Conservation (phyloP, 2,888 invertebrate species). For the Nephrotoma guestfalica region DNA sequence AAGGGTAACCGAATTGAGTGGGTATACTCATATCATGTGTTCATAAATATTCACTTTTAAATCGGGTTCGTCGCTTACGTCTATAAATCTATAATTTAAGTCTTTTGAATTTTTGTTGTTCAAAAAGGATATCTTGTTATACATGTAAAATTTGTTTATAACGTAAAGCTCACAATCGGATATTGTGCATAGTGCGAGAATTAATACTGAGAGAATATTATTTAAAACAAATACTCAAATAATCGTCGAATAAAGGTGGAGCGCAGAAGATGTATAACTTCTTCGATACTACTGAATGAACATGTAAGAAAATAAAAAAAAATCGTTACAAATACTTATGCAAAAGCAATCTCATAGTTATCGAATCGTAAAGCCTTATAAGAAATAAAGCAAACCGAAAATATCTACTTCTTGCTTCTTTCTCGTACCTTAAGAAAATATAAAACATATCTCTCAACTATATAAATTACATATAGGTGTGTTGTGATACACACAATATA, state of each 20-base stretch:
- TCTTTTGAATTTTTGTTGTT: neutral
- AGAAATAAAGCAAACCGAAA: neutral
- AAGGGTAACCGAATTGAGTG: neutral
- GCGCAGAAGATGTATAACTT: neutral
- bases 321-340: neutral
- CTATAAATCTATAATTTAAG: neutral
- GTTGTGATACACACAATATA: conserved; percentile 3
- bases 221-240: neutral
- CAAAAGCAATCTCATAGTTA: neutral
- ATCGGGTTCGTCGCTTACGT: neutral
- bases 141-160: neutral
- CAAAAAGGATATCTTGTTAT: neutral
- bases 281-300: neutral
- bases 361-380: neutral
- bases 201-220: neutral
- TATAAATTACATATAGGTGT: conserved; percentile 4
- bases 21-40: neutral
- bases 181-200: neutral
- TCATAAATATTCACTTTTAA: neutral
- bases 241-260: neutral
- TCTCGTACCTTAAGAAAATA: neutral
- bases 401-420: neutral
- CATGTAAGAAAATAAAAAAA: neutral
- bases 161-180: neutral
- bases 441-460: conserved; percentile 3